phyloP scores from a whole-genome alignment of 2,888 invertebrate species.

The Drosophila peninsularis region DNA sequence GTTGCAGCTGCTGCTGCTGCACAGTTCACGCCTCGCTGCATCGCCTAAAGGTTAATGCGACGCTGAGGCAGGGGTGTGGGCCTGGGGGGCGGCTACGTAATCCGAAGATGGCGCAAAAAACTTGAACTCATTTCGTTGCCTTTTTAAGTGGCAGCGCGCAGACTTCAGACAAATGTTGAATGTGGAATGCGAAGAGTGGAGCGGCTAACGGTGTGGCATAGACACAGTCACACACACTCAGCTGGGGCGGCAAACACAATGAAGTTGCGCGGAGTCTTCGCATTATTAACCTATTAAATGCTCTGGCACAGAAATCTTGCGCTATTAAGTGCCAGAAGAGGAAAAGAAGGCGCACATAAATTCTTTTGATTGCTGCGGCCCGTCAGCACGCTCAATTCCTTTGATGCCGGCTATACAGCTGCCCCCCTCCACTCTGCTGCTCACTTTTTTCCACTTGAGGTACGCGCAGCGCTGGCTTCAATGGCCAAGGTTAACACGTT shows the following conservation, averaged over 20 bases:
- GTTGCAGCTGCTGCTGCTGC: constrained; percentile 35
- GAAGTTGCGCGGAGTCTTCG: constrained; percentile 27
- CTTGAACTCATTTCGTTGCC: constrained; percentile 49
- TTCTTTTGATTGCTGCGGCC: constrained; percentile 29
- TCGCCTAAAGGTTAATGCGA: constrained; percentile 34
- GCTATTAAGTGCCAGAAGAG: constrained; percentile 10
- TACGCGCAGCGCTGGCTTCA: constrained; percentile 26
- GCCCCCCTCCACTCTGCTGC: background rate
- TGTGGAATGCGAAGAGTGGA: constrained; percentile 20
- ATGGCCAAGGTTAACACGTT: constrained; percentile 59
- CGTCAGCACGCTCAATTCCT: constrained; percentile 32
- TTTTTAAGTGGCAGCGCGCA: constrained; percentile 31
- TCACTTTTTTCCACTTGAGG: constrained; percentile 16
- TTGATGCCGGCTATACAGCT: constrained; percentile 17
- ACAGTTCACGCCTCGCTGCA: constrained; percentile 61
- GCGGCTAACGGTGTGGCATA: constrained; percentile 21
- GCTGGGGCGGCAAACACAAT: constrained; percentile 13
- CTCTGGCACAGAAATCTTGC: constrained; percentile 28
- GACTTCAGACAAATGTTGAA: constrained; percentile 20
- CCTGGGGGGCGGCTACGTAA: constrained; percentile 5
- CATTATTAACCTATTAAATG: constrained; percentile 67
- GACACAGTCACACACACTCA: background rate
- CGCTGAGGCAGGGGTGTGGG: background rate
- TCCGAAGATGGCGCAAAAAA: constrained; percentile 29
- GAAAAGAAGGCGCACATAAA: constrained; percentile 21